Conservation (phyloP, 2,113 vertebrate genomes). For the Mormoops blainvillei region DNA sequence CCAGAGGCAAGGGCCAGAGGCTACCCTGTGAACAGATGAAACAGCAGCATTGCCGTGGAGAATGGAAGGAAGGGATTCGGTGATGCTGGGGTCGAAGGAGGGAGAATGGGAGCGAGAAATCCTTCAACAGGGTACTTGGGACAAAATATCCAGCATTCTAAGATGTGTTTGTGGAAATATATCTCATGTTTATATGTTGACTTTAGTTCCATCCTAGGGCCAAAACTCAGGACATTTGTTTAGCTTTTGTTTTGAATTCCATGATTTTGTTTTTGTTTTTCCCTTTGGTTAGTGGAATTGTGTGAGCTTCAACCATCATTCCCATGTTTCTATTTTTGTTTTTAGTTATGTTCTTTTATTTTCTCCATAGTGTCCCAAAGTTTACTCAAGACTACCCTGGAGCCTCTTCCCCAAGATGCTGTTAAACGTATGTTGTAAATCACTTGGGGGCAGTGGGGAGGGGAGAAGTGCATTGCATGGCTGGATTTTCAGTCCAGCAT, state of each 20-base stretch:
- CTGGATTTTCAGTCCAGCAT: background rate
- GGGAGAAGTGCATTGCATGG: conserved; percentile 12
- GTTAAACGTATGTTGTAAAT: conserved; percentile 61
- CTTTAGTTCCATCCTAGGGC: background rate
- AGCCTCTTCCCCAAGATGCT: conserved; percentile 62
- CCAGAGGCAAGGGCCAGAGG: background rate
- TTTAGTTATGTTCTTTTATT: conserved; percentile 67
- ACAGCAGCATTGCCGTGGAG: background rate
- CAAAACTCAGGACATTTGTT: background rate
- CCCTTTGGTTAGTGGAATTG: background rate
- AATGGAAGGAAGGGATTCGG: background rate
- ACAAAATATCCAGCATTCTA: background rate
- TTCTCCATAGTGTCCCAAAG: conserved; percentile 71
- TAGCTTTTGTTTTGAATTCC: background rate
- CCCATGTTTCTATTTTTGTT: conserved; percentile 46
- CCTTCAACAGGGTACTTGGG: rapidly evolving
- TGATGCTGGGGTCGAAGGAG: background rate
- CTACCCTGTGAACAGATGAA: background rate
- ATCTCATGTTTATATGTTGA: background rate
- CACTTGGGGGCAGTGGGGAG: background rate
- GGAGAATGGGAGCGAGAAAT: background rate
- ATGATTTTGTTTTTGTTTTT: background rate
- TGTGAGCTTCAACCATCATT: conserved; percentile 20
- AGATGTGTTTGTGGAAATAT: background rate
- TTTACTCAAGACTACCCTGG: conserved; percentile 55